Base-by-base conservation (phyloP, 1,140 invertebrate genomes). In the Phymastichus coffea region DNA sequence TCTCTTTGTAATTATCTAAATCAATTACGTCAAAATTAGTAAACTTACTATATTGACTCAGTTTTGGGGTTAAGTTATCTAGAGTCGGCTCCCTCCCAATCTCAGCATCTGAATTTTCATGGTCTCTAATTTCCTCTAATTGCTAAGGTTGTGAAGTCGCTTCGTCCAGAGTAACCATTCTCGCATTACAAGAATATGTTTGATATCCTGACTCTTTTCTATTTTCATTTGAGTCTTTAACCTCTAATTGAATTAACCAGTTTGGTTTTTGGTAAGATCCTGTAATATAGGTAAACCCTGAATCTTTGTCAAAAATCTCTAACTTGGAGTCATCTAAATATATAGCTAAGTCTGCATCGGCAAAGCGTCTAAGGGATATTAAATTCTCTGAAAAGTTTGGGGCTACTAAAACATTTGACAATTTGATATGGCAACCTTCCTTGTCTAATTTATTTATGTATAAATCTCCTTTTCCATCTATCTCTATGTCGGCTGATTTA, bases 331-430 rank as follows among this genome's bases (percentile, higher is more conserved):
- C 17, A 20, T 58, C 33, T 48, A 51, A 30, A 23, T 58, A 58
- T 4, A 51, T 58, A 4, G 30, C 47, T 19, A 51, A 51, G 9
- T 46, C 57, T 46, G 22, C 20, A 12, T 64, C 57, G 12, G 33
- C 63, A 61, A 64, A 64, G 1, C 20, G 12, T 57, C 63, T 64
- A 0, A 64, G 43, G 12, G 54, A 64, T 10, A 64, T 48, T 25
- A 61, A 20, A 43, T 61, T 64, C 33, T 56, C 57, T 22, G 63
- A 56, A 10, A 61, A 28, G 46, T 64, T 43, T 46, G 28, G 28
- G 17, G 52, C 49, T 19, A 33, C 30, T 28, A 47, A 1, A 1
- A 53, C 58, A 38, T 54, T 54, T 28, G 51, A 38, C 19, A 61
- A 30, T 55, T 55, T 58, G 9, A 61, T 38, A 15, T 12, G 23